These are phyloP conservation scores for Carassius auratus DNA, from an alignment of 2,113 vertebrate genomes.

Conservation along the genomic window DNA sequence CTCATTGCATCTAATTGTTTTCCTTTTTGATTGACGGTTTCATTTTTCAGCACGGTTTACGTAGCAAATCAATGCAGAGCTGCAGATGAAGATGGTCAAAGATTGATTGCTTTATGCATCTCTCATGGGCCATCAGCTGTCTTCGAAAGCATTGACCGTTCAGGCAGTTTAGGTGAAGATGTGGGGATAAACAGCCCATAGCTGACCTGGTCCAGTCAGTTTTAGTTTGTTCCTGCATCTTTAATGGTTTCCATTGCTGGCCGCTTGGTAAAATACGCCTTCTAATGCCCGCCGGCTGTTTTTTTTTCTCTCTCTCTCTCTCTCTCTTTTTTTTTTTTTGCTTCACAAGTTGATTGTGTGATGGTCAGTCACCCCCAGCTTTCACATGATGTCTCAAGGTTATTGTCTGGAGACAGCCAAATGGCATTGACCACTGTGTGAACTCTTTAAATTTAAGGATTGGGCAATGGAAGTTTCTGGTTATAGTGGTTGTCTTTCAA, in stretches of 20 bases:
- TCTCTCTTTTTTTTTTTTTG: slow-evolving; percentile 1
- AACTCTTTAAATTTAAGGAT: not conserved
- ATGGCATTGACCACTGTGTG: not conserved
- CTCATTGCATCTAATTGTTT: not conserved
- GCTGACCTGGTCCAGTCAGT: not conserved
- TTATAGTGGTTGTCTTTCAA: not conserved
- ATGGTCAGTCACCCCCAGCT: not conserved
- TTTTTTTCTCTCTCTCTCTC: not conserved
- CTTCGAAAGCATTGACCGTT: slow-evolving; percentile 1
- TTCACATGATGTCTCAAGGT: slow-evolving; percentile 17
- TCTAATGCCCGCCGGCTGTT: not conserved
- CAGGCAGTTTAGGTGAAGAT: not conserved
- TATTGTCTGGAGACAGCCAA: not conserved
- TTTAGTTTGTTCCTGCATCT: slow-evolving; percentile 12
- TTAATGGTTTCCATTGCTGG: not conserved
- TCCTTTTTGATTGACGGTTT: not conserved
- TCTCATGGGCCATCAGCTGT: slow-evolving; percentile 23
- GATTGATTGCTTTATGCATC: slow-evolving; percentile 18
- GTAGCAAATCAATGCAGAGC: slow-evolving; percentile 3
- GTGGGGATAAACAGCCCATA: not conserved
- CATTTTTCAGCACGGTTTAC: not conserved
- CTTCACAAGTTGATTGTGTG: slow-evolving; percentile 14
- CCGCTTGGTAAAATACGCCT: slow-evolving; percentile 15
- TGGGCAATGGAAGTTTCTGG: not conserved
- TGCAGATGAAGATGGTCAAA: not conserved